Percentiles rank a stretch among this genome's conserved stretches.
Evolutionary conservation across 2,888 invertebrate species (phyloP).

Genomic region (Nemapogon koenigi): DNA sequence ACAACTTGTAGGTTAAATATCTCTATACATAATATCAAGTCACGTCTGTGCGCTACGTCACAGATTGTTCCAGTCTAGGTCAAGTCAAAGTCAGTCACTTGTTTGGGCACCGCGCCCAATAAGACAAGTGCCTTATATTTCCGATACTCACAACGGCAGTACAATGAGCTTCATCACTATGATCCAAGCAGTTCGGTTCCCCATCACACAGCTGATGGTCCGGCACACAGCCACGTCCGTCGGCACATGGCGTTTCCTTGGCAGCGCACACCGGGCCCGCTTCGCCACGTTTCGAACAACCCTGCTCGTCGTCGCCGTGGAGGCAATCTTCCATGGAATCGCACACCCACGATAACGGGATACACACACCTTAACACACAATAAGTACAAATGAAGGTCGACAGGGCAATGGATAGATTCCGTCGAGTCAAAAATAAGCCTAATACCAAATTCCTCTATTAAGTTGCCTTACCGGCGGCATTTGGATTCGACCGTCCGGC

Average conservation of each 20-base stretch:
- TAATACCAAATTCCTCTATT: too few species aligned
- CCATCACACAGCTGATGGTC: conserved; percentile 79
- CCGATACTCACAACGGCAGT: conserved; percentile 19
- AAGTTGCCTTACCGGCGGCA: too few species aligned
- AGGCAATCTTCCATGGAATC: conserved; percentile 83
- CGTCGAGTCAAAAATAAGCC: too few species aligned
- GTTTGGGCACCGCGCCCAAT: too few species aligned
- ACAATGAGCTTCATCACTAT: conserved; percentile 73
- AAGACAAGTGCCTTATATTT: too few species aligned
- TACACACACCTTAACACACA: conserved; percentile 74
- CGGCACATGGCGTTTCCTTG: conserved; percentile 67
- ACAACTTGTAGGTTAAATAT: too few species aligned
- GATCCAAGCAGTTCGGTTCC: conserved; percentile 72
- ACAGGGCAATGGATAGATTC: too few species aligned
- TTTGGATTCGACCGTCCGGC: neutral
- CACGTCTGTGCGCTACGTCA: too few species aligned
- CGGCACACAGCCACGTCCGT: conserved; percentile 70
- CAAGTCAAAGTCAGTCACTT: too few species aligned
- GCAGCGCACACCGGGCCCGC: conserved; percentile 33
- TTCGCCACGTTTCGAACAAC: conserved; percentile 24
- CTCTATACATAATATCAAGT: too few species aligned
- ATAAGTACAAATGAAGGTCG: too few species aligned
- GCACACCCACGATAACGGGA: conserved; percentile 79
- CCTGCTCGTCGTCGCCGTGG: conserved; percentile 79
- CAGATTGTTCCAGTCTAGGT: too few species aligned